Evolutionary conservation across 2,113 vertebrate species (phyloP).

Genomic region (Petrocephalus microphthalmus): DNA sequence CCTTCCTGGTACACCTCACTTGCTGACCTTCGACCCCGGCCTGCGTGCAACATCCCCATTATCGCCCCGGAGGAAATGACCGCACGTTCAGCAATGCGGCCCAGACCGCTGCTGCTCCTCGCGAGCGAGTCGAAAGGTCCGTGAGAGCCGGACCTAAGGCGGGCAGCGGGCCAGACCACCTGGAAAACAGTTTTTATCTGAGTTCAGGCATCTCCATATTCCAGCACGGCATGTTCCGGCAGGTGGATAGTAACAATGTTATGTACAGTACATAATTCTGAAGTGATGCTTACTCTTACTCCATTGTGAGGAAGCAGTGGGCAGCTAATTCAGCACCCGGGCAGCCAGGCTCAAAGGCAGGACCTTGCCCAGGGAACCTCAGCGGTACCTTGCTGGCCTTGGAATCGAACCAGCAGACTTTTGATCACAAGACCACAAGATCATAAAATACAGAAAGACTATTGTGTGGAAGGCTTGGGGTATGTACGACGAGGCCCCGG

Average conservation of each 20-base stretch:
- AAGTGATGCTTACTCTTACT: background rate
- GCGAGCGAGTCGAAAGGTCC: background rate
- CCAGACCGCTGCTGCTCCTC: background rate
- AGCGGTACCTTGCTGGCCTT: no score
- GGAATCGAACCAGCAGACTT: no score
- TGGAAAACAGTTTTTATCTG: background rate
- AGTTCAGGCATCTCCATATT: background rate
- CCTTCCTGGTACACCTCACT: background rate
- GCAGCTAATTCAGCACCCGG: no score
- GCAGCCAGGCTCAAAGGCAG: no score
- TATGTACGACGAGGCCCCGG: background rate
- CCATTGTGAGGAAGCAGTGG: no score
- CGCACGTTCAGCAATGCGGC: background rate
- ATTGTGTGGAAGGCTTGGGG: background rate
- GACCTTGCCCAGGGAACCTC: no score
- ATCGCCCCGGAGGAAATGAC: background rate
- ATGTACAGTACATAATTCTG: background rate
- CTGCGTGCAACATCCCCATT: background rate
- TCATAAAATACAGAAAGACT: background rate
- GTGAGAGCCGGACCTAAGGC: background rate
- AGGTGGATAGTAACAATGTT: background rate
- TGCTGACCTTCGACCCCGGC: background rate
- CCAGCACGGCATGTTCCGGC: background rate
- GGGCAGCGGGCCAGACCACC: background rate
- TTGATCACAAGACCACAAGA: no score